A percentile compares a stretch with the other conserved stretches of the same genome.
phyloP scores from a whole-genome alignment of 2,797 vertebrate species.

The Enteromius viviparus region DNA sequence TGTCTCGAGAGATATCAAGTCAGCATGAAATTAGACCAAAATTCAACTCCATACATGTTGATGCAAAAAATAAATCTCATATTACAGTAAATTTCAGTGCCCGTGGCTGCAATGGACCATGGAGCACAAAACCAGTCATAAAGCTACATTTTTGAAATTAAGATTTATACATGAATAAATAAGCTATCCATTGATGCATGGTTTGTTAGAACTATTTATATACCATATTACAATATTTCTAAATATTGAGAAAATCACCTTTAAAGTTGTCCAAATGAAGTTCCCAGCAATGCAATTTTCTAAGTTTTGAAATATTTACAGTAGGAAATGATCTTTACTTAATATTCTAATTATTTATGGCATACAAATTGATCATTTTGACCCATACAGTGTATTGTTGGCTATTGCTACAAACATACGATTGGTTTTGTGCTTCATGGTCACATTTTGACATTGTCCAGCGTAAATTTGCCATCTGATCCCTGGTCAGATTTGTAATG shows the following conservation, averaged over 20 bases:
- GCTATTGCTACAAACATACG: background rate
- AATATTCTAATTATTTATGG: background rate
- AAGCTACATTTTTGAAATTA: too few relatives aligned
- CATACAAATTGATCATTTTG: fast-evolving
- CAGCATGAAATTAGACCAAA: background rate
- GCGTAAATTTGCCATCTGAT: background rate
- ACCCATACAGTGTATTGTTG: background rate
- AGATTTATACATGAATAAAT: too few relatives aligned
- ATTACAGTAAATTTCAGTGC: constrained; percentile 9
- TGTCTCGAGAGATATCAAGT: background rate
- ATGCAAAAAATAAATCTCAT: background rate
- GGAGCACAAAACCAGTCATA: background rate
- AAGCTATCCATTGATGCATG: too few relatives aligned
- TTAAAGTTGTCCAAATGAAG: background rate
- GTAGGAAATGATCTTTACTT: background rate
- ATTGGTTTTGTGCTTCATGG: too few relatives aligned
- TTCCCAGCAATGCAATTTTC: background rate
- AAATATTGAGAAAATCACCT: background rate
- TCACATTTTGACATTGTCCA: background rate
- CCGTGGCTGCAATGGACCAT: background rate
- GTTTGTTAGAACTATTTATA: too few relatives aligned
- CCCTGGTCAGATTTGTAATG: background rate
- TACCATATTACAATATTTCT: too few relatives aligned
- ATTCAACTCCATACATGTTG: background rate
- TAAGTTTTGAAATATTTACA: background rate